Evolutionary conservation across 2,797 vertebrate genomes (phyloP), one percentile per base, ranked within the genome.

Genomic region (Novumbra hubbsi): DNA sequence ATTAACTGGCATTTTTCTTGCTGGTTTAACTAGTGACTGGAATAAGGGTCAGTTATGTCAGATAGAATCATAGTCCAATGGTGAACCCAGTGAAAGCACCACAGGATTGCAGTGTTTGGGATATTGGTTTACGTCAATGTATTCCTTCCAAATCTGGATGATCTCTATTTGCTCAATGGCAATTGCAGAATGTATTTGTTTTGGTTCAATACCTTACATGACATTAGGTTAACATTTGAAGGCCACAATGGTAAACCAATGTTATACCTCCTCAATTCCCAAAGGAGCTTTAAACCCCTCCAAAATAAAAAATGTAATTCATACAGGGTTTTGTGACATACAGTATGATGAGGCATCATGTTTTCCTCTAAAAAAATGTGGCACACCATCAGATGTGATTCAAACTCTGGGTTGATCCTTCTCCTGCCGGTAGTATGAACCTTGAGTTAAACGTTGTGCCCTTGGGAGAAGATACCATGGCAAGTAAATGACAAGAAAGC

Each of bases 21-120:
- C 77, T 19, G 72, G 73, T 71, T 72, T 45, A 63, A 72, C 21
- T 17, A 74, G 74, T 82, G 76, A 73, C 62, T 52, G 50, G 48
- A 0, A 62, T 68, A 49, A 52, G 62, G 70, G 74, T 77, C 68
- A 63, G 67, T 6, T 77, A 7, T 70, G 55, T 75, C 64, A 73
- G 70, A 73, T 71, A 60, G 62, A 77, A 69, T 73, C 65, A 19
- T 24, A 45, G 71, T 45, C 49, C 64, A 34, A 30, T 67, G 34
- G 62, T 32, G 34, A 45, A 72, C 65, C 68, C 74, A 27, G 30
- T 12, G 32, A 8, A 7, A 28, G 49, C 50, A 62, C 17, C 52
- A 50, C 67, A 34, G 45, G 60, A 63, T 49, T 49, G 38, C 60
- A 27, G 41, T 21, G 27, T 71, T 75, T 65, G 17, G 57, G 73